A percentile compares a stretch with the other conserved stretches of the same genome.
phyloP scores from a whole-genome alignment of 2,888 invertebrate genomes.

The Phytoseiulus persimilis region DNA sequence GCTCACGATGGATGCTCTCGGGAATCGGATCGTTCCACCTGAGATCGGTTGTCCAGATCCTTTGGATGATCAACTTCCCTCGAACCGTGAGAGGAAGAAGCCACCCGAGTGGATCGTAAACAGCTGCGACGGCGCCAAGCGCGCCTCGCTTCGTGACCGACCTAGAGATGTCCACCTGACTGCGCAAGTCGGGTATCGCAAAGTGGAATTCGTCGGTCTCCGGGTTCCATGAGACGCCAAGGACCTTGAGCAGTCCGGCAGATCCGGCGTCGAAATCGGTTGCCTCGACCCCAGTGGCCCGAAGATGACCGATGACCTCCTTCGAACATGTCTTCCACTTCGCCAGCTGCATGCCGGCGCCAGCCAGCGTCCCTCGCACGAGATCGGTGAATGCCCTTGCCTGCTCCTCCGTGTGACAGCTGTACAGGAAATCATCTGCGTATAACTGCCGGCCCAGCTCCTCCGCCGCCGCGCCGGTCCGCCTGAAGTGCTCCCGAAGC shows the following conservation, averaged over 20 bases:
- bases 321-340: slow-evolving; percentile 44
- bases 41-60: slow-evolving; percentile 44
- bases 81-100: slow-evolving; percentile 41
- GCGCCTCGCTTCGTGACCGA: slow-evolving; percentile 42
- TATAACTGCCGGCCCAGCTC: not conserved
- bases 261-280: not conserved
- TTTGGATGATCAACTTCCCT: slow-evolving; percentile 46
- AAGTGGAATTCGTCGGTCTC: not conserved
- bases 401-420: slow-evolving; percentile 41
- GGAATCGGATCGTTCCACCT: slow-evolving; percentile 46
- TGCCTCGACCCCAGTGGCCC: slow-evolving; percentile 11
- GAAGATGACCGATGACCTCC: not conserved
- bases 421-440: slow-evolving; percentile 46
- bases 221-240: slow-evolving; percentile 17
- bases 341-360: slow-evolving; percentile 43
- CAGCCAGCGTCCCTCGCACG: slow-evolving; percentile 40
- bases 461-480: not conserved
- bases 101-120: slow-evolving; percentile 46
- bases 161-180: not conserved
- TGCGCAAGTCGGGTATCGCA: not conserved
- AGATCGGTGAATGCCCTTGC: slow-evolving; percentile 41
- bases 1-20: slow-evolving; percentile 14
- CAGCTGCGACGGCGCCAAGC: slow-evolving; percentile 43
- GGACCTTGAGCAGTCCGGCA: not conserved
- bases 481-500: not conserved